Conservation (phyloP, 64 coral and sea anemone genomes). For the Montipora efflorescens region DNA sequence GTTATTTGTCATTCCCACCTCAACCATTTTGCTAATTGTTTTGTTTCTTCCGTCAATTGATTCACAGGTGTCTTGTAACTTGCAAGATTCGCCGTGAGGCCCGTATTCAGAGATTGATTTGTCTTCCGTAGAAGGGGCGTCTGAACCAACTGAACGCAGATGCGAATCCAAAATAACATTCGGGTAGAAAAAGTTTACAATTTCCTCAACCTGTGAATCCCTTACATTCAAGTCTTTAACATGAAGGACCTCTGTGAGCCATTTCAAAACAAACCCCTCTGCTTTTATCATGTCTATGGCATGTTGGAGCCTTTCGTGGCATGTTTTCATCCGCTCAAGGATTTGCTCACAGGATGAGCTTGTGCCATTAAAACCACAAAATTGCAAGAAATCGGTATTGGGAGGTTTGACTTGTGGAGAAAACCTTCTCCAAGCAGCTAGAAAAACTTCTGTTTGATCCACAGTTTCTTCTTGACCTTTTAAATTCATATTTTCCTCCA, state of each 20-base stretch:
- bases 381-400: constrained; percentile 36
- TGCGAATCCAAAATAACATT: neutral
- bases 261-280: constrained; percentile 70
- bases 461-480: neutral
- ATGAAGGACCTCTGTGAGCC: constrained; percentile 50
- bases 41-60: constrained; percentile 17
- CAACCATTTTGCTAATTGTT: neutral
- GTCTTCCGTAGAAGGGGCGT: neutral
- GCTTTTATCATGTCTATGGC: constrained; percentile 51
- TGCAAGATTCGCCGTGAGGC: neutral
- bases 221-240: constrained; percentile 12
- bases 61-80: neutral
- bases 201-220: constrained; percentile 27
- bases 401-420: constrained; percentile 14
- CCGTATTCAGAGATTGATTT: neutral
- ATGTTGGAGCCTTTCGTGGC: constrained; percentile 46
- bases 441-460: constrained; percentile 33
- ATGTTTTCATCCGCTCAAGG: constrained; percentile 18
- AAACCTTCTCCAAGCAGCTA: constrained; percentile 17
- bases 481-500: neutral
- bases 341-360: constrained; percentile 36
- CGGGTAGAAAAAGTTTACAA: constrained; percentile 43
- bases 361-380: constrained; percentile 20
- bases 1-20: neutral
- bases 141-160: neutral